A percentile compares a stretch with the other conserved stretches of the same genome.
phyloP scores from a whole-genome alignment of 2,888 invertebrate species.

The Candidula unifasciata region DNA sequence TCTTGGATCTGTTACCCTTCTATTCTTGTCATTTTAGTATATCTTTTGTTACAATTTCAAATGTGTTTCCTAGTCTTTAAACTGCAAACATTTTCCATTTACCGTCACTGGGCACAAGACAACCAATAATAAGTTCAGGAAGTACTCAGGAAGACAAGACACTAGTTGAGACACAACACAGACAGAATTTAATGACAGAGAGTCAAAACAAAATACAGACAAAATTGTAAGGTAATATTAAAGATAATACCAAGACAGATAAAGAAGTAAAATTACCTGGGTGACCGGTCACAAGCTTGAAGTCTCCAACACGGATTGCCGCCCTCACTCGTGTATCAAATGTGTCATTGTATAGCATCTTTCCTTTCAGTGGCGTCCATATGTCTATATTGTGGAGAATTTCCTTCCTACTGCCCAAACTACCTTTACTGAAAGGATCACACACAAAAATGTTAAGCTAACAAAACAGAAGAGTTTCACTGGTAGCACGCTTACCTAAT shows the following conservation, averaged over 20 bases:
- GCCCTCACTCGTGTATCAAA: constrained; percentile 72
- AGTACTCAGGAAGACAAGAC: no score
- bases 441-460: not conserved
- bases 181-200: no score
- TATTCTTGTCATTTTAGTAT: no score
- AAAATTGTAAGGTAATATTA: not conserved
- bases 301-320: constrained; percentile 72
- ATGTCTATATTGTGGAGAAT: constrained; percentile 90
- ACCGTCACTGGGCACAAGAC: no score
- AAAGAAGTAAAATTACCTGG: constrained; percentile 64
- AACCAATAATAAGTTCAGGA: no score
- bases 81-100: no score
- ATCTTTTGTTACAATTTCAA: no score
- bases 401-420: constrained; percentile 64
- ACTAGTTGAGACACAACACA: no score
- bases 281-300: constrained; percentile 75
- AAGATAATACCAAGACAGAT: not conserved
- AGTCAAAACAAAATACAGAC: no score
- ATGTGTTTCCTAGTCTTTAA: no score
- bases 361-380: constrained; percentile 58
- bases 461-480: not conserved
- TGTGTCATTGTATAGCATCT: constrained; percentile 56
- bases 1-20: no score
- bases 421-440: constrained; percentile 55
- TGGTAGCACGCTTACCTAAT: not conserved